These are phyloP conservation scores for Eclectus roratus DNA, from an alignment of 2,113 vertebrate species.

Conservation along the genomic window DNA sequence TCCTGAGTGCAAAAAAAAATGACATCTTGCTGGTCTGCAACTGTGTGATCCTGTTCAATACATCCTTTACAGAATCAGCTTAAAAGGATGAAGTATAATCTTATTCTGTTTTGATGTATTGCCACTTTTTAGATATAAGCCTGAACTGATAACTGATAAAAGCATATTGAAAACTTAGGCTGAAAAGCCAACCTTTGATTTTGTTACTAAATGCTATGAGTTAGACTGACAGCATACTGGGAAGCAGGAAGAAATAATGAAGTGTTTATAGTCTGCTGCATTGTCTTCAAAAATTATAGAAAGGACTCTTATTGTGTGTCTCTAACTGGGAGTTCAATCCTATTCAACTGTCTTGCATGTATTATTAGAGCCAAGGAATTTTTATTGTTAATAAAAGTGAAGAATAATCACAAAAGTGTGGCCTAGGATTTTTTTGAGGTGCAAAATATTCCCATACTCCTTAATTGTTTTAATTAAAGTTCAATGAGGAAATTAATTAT, in stretches of 20 bases:
- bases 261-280: not conserved
- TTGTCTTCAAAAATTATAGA: not conserved
- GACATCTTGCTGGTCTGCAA: not conserved
- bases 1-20: not conserved
- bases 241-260: not conserved
- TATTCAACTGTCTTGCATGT: not conserved
- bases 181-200: not conserved
- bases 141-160: not conserved
- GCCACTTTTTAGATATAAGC: not conserved
- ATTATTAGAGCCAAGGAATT: not conserved
- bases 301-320: not conserved
- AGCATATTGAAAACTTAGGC: not conserved
- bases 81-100: not conserved
- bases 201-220: not conserved
- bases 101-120: not conserved
- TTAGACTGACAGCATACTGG: not conserved
- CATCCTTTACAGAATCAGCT: not conserved
- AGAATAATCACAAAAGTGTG: not conserved
- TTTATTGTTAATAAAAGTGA: not conserved
- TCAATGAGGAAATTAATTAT: not conserved
- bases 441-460: not conserved
- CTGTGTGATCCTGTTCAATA: not conserved
- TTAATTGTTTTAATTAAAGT: not conserved
- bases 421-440: not conserved
- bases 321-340: not conserved